Base-by-base conservation (phyloP, 2,888 invertebrate species). In the Isoperla grammatica region DNA sequence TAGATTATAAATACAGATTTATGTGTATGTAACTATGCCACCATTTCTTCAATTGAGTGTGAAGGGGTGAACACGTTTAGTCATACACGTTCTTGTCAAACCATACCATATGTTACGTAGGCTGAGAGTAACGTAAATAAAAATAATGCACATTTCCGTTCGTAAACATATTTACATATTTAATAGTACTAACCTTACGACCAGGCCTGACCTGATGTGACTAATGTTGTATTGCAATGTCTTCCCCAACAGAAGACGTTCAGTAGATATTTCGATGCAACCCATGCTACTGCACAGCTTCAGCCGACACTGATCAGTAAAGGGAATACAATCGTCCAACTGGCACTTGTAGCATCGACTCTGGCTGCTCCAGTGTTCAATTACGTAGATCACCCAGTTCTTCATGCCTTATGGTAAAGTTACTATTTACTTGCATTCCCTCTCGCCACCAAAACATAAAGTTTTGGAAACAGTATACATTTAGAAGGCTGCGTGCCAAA, bases 271-370 rank as follows among this genome's bases (percentile, higher is more conserved):
- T 95, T 95, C 73, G 93, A 96, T 77, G 87, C 88, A n/a, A 89
- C 91, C 5, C 86, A 90, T 73, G 90, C 91, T 2, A 94, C 95
- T n/a, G 95, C 90, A 29, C 90, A 93, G 74, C 78, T 98, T 54
- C 88, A 90, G 15, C 98, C 98, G 5, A 95, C 96, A 11, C 82
- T 88, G 58, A 86, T 94, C 46, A 97, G 96, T 75, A 98, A 98
- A 83, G 83, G 95, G 1, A 98, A 98, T 74, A 98, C 97, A 6
- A 88, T 85, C 4, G 79, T 98, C 23, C 97, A 98, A 75, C 78
- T 98, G 49, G 74, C 85, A 45, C 78, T 96, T 63, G 90, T 95
- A 57, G 93, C 92, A 42, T 82, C 88, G 1, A 90, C 95, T 12
- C 76, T 98, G 46, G 92, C 92, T 11, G 93, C 96, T 12, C 95